Percentiles rank a stretch among this genome's conserved stretches.
These are phyloP conservation scores for Semotilus atromaculatus DNA, from an alignment of 2,797 vertebrate species.

Conservation along the genomic window DNA sequence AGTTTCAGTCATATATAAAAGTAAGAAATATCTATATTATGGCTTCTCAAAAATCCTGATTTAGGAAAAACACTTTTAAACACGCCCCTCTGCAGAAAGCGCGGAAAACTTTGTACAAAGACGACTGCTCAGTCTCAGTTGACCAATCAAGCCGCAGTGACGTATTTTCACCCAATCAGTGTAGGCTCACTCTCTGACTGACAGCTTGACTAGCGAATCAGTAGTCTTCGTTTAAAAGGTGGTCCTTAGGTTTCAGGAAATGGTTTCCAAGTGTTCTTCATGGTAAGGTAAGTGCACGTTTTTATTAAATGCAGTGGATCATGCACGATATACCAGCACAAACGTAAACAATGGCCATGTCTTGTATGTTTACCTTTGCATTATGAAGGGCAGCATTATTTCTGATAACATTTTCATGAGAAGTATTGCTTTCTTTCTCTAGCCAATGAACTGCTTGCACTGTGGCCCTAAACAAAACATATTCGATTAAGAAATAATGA, in stretches of 20 bases:
- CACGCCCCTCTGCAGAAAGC: conserved; percentile 2
- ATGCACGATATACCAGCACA: background rate
- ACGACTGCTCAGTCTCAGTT: too few species aligned
- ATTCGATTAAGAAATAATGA: background rate
- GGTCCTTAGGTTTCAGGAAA: conserved; percentile 37
- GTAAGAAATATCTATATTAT: background rate
- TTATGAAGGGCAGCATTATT: background rate
- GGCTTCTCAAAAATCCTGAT: background rate
- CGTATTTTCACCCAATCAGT: conserved; percentile 20
- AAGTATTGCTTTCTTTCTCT: background rate
- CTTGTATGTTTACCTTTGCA: background rate
- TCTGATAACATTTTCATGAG: background rate
- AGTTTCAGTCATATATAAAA: background rate
- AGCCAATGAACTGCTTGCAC: background rate
- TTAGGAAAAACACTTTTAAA: background rate
- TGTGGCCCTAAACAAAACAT: background rate
- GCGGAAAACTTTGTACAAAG: conserved; percentile 26
- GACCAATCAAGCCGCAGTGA: conserved; percentile 36
- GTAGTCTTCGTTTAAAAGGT: conserved; percentile 4
- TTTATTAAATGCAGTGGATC: background rate
- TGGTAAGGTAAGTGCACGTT: conserved; percentile 27
- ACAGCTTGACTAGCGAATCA: conserved; percentile 5
- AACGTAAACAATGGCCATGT: background rate
- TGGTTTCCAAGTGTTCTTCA: conserved; percentile 14
- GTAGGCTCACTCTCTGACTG: background rate